A percentile compares a stretch with the other conserved stretches of the same genome.
phyloP scores from a whole-genome alignment of 2,113 vertebrate species.

The Albula goreensis region DNA sequence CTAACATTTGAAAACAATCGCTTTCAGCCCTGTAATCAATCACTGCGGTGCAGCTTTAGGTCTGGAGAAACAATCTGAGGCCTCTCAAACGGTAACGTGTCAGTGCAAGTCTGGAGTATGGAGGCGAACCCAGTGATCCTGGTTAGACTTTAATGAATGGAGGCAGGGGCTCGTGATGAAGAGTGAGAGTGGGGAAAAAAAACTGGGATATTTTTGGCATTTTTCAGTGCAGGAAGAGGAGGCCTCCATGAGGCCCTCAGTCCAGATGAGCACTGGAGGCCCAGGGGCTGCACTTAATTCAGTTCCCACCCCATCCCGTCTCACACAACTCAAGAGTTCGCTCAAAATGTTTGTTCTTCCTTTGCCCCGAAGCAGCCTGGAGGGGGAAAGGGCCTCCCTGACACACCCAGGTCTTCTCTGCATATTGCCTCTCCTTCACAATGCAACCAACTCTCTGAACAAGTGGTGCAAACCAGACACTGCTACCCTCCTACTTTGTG shows the following conservation, averaged over 20 bases:
- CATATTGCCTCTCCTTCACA: conserved; percentile 21
- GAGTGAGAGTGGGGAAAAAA: neutral
- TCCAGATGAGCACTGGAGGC: conserved; percentile 19
- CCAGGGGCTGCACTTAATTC: conserved; percentile 15
- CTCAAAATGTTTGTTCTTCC: conserved; percentile 15
- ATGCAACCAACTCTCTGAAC: neutral
- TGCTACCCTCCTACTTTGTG: neutral
- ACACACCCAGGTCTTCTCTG: neutral
- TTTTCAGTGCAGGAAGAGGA: neutral
- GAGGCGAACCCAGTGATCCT: neutral
- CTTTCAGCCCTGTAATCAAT: neutral
- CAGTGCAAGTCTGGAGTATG: too few species aligned
- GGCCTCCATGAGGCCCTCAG: neutral
- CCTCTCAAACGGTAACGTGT: too few species aligned
- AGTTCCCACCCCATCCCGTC: conserved; percentile 4
- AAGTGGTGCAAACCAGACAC: neutral
- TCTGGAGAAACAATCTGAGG: neutral
- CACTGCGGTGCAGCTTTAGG: neutral
- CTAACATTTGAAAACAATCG: neutral
- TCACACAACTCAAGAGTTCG: conserved; percentile 6
- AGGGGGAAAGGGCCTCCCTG: conserved; percentile 4
- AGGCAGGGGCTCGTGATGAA: neutral
- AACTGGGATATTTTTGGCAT: conserved; percentile 6
- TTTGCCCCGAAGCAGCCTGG: conserved; percentile 17
- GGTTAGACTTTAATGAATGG: conserved; percentile 6